phyloP scores from a whole-genome alignment of 2,888 invertebrate genomes.

The Apodemia duryi region DNA sequence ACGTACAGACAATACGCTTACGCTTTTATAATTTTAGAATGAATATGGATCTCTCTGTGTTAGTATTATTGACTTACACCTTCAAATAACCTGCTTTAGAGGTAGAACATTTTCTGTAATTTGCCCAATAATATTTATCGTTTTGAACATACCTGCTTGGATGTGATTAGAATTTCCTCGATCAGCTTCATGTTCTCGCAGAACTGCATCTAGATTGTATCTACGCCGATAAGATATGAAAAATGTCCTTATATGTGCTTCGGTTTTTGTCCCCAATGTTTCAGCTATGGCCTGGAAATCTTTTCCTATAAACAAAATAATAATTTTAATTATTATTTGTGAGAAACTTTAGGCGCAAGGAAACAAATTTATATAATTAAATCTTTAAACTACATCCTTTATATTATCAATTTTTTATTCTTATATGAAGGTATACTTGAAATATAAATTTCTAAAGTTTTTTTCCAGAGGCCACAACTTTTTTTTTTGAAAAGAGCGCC shows the following conservation, averaged over 20 bases:
- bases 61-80: too few species aligned
- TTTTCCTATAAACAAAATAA: constrained; percentile 74
- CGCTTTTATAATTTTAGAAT: too few species aligned
- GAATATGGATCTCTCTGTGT: too few species aligned
- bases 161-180: constrained; percentile 80
- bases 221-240: constrained; percentile 94
- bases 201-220: constrained; percentile 91
- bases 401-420: too few species aligned
- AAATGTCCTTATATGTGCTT: constrained; percentile 94
- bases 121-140: neutral
- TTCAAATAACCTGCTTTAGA: too few species aligned
- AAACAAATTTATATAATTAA: constrained; percentile 41
- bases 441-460: too few species aligned
- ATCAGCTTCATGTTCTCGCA: constrained; percentile 92
- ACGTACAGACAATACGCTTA: too few species aligned
- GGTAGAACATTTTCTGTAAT: too few species aligned
- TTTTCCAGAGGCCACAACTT: too few species aligned
- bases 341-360: neutral
- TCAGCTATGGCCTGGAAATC: constrained; percentile 97
- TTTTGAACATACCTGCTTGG: constrained; percentile 56
- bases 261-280: constrained; percentile 96
- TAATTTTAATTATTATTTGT: neutral
- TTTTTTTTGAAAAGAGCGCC: too few species aligned
- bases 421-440: too few species aligned
- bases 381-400: too few species aligned